A percentile compares a stretch with the other conserved stretches of the same genome.
phyloP scores from a whole-genome alignment of 2,797 vertebrate species.

The Gouania willdenowi region DNA sequence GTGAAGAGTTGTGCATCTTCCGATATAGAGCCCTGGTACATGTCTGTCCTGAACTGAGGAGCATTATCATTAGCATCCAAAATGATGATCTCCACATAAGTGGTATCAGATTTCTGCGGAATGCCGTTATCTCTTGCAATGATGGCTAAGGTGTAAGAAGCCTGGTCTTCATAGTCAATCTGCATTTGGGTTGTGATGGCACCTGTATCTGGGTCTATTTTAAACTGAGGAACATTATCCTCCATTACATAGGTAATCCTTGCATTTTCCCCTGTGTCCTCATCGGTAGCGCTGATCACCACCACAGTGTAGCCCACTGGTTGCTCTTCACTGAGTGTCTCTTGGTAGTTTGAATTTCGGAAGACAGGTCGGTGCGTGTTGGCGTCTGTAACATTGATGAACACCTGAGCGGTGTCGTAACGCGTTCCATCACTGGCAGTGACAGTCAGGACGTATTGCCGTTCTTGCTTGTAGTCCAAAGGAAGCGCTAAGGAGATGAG shows the following conservation, averaged over 20 bases:
- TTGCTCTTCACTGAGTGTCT: slow-evolving; percentile 84
- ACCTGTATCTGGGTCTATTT: slow-evolving; percentile 87
- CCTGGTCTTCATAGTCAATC: slow-evolving; percentile 93
- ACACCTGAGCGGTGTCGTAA: slow-evolving; percentile 89
- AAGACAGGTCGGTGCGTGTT: slow-evolving; percentile 96
- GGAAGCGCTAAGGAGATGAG: slow-evolving; percentile 91
- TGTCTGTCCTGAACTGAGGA: slow-evolving; percentile 84
- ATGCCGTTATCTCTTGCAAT: slow-evolving; percentile 93
- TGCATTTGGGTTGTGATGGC: slow-evolving; percentile 89
- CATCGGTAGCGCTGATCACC: slow-evolving; percentile 88
- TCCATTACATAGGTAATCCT: slow-evolving; percentile 94
- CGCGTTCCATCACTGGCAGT: slow-evolving; percentile 92
- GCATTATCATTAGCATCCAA: slow-evolving; percentile 90
- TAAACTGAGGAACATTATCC: slow-evolving; percentile 92
- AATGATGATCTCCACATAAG: slow-evolving; percentile 92
- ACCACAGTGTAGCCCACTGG: slow-evolving; percentile 87
- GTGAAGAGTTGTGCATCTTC: slow-evolving; percentile 88
- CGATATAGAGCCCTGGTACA: slow-evolving; percentile 86
- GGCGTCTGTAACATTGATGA: slow-evolving; percentile 95
- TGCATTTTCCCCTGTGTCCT: slow-evolving; percentile 94
- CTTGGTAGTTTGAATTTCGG: slow-evolving; percentile 91
- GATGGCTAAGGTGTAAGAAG: slow-evolving; percentile 91
- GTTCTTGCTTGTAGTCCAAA: slow-evolving; percentile 96
- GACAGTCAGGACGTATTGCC: slow-evolving; percentile 90
- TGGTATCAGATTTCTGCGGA: slow-evolving; percentile 94